phyloP scores from a whole-genome alignment of 2,888 invertebrate species.

The Ophion costatus region DNA sequence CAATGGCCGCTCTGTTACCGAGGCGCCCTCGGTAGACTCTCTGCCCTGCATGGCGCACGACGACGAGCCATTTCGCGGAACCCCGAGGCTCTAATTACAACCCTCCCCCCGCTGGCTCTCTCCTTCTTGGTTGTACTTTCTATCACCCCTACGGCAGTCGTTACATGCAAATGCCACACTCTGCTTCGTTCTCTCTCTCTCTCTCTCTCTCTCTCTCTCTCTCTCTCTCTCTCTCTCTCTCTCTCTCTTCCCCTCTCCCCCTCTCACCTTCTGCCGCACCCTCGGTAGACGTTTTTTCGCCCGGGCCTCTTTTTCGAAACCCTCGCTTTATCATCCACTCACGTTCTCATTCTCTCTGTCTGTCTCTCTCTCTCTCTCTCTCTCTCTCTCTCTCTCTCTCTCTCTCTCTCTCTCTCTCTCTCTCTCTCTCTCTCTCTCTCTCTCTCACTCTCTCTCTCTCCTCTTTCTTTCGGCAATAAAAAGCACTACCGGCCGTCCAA shows the following conservation, averaged over 20 bases:
- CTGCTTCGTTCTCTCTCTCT: conserved; percentile 55
- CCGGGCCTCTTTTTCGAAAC: conserved; percentile 57
- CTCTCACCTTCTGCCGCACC: conserved; percentile 44
- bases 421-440: conserved; percentile 72
- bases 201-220: no score
- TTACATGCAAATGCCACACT: conserved; percentile 72
- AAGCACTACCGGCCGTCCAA: conserved; percentile 73
- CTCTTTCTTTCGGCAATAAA: conserved; percentile 81
- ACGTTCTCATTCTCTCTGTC: conserved; percentile 69
- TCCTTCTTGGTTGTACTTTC: conserved; percentile 68
- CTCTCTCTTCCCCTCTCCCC: conserved; percentile 60
- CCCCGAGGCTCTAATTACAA: conserved; percentile 82
- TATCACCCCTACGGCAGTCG: conserved; percentile 66
- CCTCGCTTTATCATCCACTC: conserved; percentile 71
- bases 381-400: conserved; percentile 76
- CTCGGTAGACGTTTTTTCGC: conserved; percentile 46
- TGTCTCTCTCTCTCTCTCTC: conserved; percentile 71
- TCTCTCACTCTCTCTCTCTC: conserved; percentile 70
- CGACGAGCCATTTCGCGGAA: conserved; percentile 73
- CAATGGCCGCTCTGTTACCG: conserved; percentile 66
- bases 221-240: background rate
- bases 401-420: conserved; percentile 69
- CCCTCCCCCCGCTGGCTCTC: conserved; percentile 67
- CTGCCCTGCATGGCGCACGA: conserved; percentile 70
- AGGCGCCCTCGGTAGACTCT: conserved; percentile 63